Base-by-base conservation (phyloP, 2,113 vertebrate genomes). In the Microtus montanus region DNA sequence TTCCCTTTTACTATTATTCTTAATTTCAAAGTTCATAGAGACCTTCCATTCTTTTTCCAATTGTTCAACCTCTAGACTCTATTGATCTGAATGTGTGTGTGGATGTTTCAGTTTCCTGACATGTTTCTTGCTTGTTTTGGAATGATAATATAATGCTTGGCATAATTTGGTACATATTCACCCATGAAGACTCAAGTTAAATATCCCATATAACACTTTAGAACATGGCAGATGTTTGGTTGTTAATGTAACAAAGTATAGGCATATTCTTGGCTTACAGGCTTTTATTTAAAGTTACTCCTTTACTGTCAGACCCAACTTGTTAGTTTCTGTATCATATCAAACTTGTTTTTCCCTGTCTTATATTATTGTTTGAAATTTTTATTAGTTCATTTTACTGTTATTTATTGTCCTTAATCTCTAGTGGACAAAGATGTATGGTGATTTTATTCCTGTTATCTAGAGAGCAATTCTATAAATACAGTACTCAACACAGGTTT, bases 221-320 rank as follows among this genome's bases (percentile, higher is more conserved):
- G 49, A n/a, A 8, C 6, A 44, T 63, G 4, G 5, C 2, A 9
- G 7, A 0, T 74, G 0, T n/a, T 73, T 77, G 0, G 6, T 77
- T 47, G 10, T 86, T 30, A 95, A 28, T 19, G 47, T 41, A 33
- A 94, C 30, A 20, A 91, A 89, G 84, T 54, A 30, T 70, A 35
- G 33, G 70, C 61, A 15, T 6, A 41, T 80, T 89, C 4, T 44
- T 80, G 3, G 19, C n/a, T 17, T 77, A 80, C 12, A 17, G 17
- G 8, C 4, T 44, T 87, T 79, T 85, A 8, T 86, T 78, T 30
- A 15, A 54, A 33, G 12, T 24, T 89, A 8, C 8, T 49, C n/a
- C 26, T 82, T 84, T 54, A 52, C 19, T 63, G 35, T 26, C 24
- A 52, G 26, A 70, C 49, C 52, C 54, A 17, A 64, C 78, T 47